Conservation (phyloP, 2,113 vertebrate genomes). For the Pygoscelis antarcticus region DNA sequence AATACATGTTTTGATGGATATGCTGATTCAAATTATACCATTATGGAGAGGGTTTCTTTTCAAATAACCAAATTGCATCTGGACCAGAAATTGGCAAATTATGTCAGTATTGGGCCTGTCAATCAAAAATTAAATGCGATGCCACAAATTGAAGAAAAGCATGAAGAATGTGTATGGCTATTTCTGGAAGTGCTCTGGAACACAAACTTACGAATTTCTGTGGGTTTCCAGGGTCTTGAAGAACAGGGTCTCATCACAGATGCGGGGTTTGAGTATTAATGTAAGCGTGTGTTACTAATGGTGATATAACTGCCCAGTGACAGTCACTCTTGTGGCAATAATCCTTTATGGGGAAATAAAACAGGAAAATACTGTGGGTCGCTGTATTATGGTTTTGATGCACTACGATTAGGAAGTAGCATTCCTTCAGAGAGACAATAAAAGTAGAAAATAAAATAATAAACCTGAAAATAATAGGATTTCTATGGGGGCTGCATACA, state of each 20-base stretch:
- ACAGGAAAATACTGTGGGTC: neutral
- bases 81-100: neutral
- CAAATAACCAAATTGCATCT: neutral
- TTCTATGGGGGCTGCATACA: neutral
- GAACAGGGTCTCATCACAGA: neutral
- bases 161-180: neutral
- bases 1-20: neutral
- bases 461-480: constrained; percentile 13
- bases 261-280: neutral
- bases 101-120: neutral
- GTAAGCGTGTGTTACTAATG: neutral
- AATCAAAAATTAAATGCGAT: neutral
- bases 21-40: neutral
- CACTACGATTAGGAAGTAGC: constrained; percentile 35
- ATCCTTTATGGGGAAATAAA: constrained; percentile 16
- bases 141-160: neutral
- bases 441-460: constrained; percentile 40
- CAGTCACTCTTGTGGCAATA: neutral
- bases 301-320: neutral
- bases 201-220: neutral
- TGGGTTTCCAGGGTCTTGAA: neutral
- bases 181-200: neutral
- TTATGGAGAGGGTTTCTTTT: neutral
- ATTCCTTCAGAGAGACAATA: constrained; percentile 26
- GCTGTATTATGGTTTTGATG: neutral